Conservation (phyloP, 2,888 invertebrate species). For the Megaustenia siamemsis region DNA sequence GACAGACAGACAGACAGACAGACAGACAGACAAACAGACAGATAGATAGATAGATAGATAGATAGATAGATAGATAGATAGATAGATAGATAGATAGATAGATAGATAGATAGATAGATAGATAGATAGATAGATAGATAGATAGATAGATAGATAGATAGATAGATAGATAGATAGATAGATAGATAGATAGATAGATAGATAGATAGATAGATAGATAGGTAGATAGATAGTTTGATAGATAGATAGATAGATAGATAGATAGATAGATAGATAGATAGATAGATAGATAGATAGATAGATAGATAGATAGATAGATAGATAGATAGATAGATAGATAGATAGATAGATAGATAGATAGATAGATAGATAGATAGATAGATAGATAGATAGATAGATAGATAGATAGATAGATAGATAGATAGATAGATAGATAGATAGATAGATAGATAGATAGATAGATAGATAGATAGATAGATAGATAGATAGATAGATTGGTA, state of each 20-base stretch:
- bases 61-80: neutral
- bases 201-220: neutral
- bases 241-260: neutral
- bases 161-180: neutral
- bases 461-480: conserved; percentile 1
- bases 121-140: neutral
- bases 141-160: neutral
- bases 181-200: neutral
- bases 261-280: conserved; percentile 3
- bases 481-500: neutral
- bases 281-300: neutral
- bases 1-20: too few species aligned
- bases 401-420: neutral
- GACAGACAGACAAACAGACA: neutral
- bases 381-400: neutral
- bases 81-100: neutral
- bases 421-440: conserved; percentile 4
- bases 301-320: neutral
- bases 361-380: neutral
- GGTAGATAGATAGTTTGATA: neutral
- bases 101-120: neutral
- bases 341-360: conserved; percentile 1
- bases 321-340: conserved; percentile 1
- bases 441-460: neutral
- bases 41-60: neutral